Conservation (phyloP, 2,888 invertebrate species). For the Sinodicranocentrus sp. region DNA sequence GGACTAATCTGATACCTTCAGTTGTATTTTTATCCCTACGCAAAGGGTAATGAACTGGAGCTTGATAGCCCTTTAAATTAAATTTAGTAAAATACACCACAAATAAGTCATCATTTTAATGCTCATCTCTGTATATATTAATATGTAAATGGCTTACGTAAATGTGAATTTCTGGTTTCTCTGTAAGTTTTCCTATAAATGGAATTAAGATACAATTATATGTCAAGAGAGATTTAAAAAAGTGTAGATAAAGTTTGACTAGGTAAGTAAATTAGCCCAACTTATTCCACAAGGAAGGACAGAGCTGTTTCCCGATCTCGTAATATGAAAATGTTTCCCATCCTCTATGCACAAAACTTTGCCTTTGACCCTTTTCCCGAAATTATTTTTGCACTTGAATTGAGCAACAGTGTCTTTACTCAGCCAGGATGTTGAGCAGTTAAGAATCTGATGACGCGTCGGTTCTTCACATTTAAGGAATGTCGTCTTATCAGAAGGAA, state of each 20-base stretch:
- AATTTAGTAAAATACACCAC: background rate
- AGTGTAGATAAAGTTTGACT: background rate
- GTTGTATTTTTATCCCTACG: too few relatives aligned
- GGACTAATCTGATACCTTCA: too few relatives aligned
- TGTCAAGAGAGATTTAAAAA: too few relatives aligned
- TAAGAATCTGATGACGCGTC: slow-evolving; percentile 12
- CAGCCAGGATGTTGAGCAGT: slow-evolving; percentile 65
- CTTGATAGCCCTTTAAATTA: slow-evolving; percentile 38
- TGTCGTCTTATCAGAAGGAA: slow-evolving; percentile 35
- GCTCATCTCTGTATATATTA: background rate
- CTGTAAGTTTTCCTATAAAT: slow-evolving; percentile 8
- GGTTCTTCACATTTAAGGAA: slow-evolving; percentile 49
- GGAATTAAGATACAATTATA: slow-evolving; percentile 2
- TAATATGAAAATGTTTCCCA: slow-evolving; percentile 27
- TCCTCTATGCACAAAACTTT: slow-evolving; percentile 46
- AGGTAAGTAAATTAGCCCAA: slow-evolving; percentile 19
- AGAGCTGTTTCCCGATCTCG: background rate
- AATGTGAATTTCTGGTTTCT: slow-evolving; percentile 50
- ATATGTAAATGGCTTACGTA: slow-evolving; percentile 30
- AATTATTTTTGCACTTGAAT: slow-evolving; percentile 37
- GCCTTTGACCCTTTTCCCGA: slow-evolving; percentile 16
- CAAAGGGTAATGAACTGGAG: slow-evolving; percentile 31
- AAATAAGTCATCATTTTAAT: background rate
- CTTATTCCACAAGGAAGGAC: slow-evolving; percentile 65
- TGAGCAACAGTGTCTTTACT: slow-evolving; percentile 54